Percentiles rank a stretch among this genome's conserved stretches.
Evolutionary conservation across 2,888 invertebrate species (phyloP).

Genomic region (Dryocosmus kuriphilus): DNA sequence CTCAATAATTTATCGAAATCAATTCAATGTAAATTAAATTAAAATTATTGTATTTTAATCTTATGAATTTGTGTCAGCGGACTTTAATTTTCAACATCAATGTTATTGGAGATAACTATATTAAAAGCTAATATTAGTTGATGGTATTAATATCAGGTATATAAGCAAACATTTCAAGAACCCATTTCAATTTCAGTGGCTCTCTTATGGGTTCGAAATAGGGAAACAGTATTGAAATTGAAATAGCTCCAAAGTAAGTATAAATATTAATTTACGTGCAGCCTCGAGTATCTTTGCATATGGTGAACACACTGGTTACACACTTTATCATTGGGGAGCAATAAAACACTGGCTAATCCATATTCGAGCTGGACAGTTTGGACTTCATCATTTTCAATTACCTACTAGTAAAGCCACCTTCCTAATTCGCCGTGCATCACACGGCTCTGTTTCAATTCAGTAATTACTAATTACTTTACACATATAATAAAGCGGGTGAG

Average conservation of each 20-base stretch:
- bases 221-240: constrained; percentile 33
- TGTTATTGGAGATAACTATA: neutral
- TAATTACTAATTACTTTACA: constrained; percentile 28
- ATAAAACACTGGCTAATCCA: constrained; percentile 33
- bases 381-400: constrained; percentile 37
- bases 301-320: neutral
- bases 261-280: constrained; percentile 32
- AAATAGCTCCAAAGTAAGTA: constrained; percentile 26
- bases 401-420: constrained; percentile 21
- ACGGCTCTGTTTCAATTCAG: constrained; percentile 2
- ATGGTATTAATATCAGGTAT: constrained; percentile 1
- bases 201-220: constrained; percentile 17
- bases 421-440: constrained; percentile 17
- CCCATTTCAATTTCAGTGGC: constrained; percentile 21
- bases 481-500: neutral
- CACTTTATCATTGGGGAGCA: constrained; percentile 18
- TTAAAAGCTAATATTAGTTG: neutral
- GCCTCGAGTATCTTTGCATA: constrained; percentile 21
- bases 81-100: neutral
- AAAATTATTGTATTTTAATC: neutral
- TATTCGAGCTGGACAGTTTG: constrained; percentile 33
- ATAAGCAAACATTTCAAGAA: constrained; percentile 10
- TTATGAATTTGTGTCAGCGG: neutral
- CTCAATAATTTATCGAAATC: neutral
- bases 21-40: neutral